A percentile compares a stretch with the other conserved stretches of the same genome.
These are phyloP conservation scores for Odontocerum albicorne DNA, from an alignment of 2,888 invertebrate genomes.

Conservation along the genomic window DNA sequence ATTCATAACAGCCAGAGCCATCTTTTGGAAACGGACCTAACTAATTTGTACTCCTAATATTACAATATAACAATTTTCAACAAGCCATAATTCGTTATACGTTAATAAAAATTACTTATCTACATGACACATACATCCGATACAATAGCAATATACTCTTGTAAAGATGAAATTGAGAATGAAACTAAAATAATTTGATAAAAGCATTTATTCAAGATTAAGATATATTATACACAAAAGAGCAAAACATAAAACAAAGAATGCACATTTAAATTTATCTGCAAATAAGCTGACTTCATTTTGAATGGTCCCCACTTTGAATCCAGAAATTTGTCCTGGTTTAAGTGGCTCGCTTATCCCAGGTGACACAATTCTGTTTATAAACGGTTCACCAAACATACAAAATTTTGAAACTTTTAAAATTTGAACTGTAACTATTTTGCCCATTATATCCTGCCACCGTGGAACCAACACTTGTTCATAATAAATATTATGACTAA, in stretches of 20 bases:
- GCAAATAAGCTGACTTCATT: conserved; percentile 3
- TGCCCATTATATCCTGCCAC: conserved; percentile 76
- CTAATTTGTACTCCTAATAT: too few species aligned
- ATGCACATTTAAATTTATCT: conserved; percentile 38
- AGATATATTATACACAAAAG: conserved; percentile 44
- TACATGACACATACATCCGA: too few species aligned
- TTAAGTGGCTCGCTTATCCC: conserved; percentile 57
- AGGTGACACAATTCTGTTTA: conserved; percentile 52
- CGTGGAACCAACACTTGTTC: conserved; percentile 90
- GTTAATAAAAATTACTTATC: too few species aligned
- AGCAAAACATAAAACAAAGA: conserved; percentile 47
- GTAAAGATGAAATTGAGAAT: too few species aligned
- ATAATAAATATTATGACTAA: conserved; percentile 94
- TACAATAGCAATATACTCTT: too few species aligned
- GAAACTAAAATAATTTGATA: too few species aligned
- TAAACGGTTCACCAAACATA: conserved; percentile 70
- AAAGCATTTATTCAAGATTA: conserved; percentile 43
- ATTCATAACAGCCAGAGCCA: too few species aligned
- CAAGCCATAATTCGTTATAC: too few species aligned
- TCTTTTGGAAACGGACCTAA: too few species aligned
- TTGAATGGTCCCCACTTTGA: conserved; percentile 39
- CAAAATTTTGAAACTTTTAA: conserved; percentile 71
- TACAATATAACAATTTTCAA: too few species aligned
- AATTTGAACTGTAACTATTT: conserved; percentile 78
- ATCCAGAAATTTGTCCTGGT: conserved; percentile 60